Conservation (phyloP, 2,888 invertebrate species). For the Nemotelus pantherinus region DNA sequence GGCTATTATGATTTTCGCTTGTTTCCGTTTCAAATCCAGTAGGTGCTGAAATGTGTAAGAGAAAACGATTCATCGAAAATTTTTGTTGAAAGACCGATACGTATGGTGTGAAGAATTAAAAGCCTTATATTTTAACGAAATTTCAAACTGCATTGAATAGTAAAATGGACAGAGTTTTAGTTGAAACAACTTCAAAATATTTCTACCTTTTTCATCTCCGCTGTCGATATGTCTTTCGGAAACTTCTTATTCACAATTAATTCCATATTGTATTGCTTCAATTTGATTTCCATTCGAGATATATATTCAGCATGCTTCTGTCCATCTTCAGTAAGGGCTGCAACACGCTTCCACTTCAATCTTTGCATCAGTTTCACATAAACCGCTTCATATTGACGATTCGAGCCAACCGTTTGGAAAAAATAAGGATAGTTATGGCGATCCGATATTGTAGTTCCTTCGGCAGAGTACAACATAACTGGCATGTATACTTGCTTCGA, state of each 20-base stretch:
- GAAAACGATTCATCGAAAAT: constrained; percentile 40
- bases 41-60: constrained; percentile 67
- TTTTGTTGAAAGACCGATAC: constrained; percentile 25
- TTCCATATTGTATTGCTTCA: constrained; percentile 71
- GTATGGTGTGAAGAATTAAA: too few species aligned
- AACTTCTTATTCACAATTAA: constrained; percentile 77
- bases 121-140: too few species aligned
- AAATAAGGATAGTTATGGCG: constrained; percentile 79
- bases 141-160: too few species aligned
- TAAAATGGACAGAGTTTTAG: neutral
- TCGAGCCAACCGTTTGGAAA: constrained; percentile 82
- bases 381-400: constrained; percentile 70
- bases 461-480: constrained; percentile 82
- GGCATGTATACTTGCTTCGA: constrained; percentile 77
- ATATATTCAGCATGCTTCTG: constrained; percentile 83
- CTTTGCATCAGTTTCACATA: constrained; percentile 71
- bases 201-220: constrained; percentile 70
- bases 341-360: constrained; percentile 76
- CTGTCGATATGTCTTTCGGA: constrained; percentile 68
- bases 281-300: constrained; percentile 73
- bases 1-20: constrained; percentile 81
- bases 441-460: constrained; percentile 77
- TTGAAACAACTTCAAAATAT: neutral
- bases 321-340: constrained; percentile 81
- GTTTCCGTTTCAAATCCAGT: constrained; percentile 71